Conservation (phyloP, 2,113 vertebrate genomes). For the Terrapene triunguis region DNA sequence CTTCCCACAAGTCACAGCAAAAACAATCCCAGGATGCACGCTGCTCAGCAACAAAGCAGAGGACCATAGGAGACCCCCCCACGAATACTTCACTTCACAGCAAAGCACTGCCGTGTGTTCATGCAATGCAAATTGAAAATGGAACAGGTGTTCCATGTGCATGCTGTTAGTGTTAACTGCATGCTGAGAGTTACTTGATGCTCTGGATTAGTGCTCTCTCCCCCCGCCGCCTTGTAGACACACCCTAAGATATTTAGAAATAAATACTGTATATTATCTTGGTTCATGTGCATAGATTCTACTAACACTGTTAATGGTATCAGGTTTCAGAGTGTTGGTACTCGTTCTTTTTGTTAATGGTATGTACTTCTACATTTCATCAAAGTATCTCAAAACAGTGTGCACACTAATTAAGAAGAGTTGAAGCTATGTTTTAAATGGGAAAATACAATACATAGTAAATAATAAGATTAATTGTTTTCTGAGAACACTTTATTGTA, state of each 20-base stretch:
- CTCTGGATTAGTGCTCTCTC: not conserved
- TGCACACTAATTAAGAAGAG: fast-evolving
- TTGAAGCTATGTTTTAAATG: fast-evolving
- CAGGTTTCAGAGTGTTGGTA: too few relatives aligned
- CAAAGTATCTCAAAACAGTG: not conserved
- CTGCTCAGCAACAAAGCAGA: not conserved
- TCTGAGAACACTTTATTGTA: not conserved
- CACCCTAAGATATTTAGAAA: not conserved
- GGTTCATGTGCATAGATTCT: not conserved
- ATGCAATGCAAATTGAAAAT: not conserved
- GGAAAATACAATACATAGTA: not conserved
- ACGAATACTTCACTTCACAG: not conserved
- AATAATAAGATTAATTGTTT: not conserved
- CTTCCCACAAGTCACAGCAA: not conserved
- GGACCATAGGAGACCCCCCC: not conserved
- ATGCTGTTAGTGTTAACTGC: not conserved
- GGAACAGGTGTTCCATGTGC: not conserved
- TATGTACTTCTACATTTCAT: not conserved
- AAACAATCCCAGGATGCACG: not conserved
- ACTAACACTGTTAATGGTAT: not conserved
- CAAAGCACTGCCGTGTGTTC: not conserved
- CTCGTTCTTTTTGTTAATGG: not conserved
- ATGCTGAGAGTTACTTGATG: not conserved
- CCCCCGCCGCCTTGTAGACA: fast-evolving
- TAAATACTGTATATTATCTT: fast-evolving